Base-by-base conservation (phyloP, 2,797 vertebrate genomes). In the Somateria mollissima region DNA sequence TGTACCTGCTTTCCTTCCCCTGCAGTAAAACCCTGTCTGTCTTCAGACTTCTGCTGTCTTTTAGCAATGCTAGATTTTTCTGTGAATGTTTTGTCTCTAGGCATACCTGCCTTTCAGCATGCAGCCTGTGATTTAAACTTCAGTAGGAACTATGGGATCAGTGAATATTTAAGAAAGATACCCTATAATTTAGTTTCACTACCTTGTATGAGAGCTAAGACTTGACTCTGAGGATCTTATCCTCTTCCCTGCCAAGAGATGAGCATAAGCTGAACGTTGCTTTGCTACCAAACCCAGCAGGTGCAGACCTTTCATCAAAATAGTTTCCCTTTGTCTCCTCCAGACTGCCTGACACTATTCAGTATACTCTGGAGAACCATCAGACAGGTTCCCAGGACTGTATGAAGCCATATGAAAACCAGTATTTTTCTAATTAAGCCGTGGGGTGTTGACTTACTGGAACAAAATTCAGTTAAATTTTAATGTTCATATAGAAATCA, bases 361-460 rank as follows among this genome's bases (percentile, higher is more conserved):
- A 60, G 1, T 36, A 21, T n/a, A 30, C 3, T 45, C 60, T 74
- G 61, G 66, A 74, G 66, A 87, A 4, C 41, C 60, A 58, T 27
- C n/a, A 28, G 64, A 13, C n/a, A 10, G 64, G 45, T 56, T 53
- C 60, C 28, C 10, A 0, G 8, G 45, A 30, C 41, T 41, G 5
- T 36, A 37, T 57, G 49, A 84, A 88, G 53, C 85, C 66, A 81
- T 57, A 60, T 7, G 39, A 77, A 94, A 92, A 45, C 49, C 61
- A 30, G 43, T 37, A 8, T 28, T 92, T 71, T 91, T 83, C 73
- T 84, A 75, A 8, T 93, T 71, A 53, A 75, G 36, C 70, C 89
- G 58, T 56, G 84, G 75, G 34, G 11, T 84, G 25, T 90, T 82
- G 85, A 43, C 45, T 89, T 57, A 28, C 28, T 65, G 71, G 36